These are phyloP conservation scores for Halyomorpha halys DNA, from an alignment of 1,140 invertebrate species.

Conservation along the genomic window DNA sequence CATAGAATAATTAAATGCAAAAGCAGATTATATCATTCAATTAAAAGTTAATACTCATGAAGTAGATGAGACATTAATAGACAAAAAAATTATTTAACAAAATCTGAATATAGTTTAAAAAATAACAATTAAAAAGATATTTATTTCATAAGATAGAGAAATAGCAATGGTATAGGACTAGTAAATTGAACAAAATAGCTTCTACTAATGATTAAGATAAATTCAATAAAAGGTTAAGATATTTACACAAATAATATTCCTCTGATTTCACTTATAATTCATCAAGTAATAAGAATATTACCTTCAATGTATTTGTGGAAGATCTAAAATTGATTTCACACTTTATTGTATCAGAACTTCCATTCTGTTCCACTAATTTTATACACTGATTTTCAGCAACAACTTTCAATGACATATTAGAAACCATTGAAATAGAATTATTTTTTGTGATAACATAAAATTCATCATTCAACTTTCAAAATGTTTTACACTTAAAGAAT, in stretches of 20 bases:
- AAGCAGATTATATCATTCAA: too few species aligned
- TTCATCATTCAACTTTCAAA: too few species aligned
- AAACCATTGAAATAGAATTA: neutral
- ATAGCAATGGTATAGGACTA: neutral
- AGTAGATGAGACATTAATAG: too few species aligned
- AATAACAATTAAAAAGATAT: too few species aligned
- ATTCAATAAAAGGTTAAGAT: neutral
- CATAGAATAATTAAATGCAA: too few species aligned
- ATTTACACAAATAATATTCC: neutral
- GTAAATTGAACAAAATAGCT: neutral
- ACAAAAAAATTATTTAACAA: too few species aligned
- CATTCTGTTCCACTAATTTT: conserved; percentile 14
- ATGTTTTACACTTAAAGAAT: too few species aligned
- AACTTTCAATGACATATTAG: conserved; percentile 11
- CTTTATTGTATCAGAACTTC: conserved; percentile 6
- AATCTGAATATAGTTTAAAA: too few species aligned
- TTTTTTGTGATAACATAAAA: too few species aligned
- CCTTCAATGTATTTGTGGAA: conserved; percentile 2
- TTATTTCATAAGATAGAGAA: too few species aligned
- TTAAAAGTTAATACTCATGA: too few species aligned
- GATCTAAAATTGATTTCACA: neutral
- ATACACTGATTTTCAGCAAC: conserved; percentile 11
- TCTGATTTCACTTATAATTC: neutral
- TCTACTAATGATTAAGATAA: neutral
- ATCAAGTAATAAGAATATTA: neutral